These are phyloP conservation scores for Sclerodermus sp. DNA, from an alignment of 2,888 invertebrate species.

Conservation along the genomic window DNA sequence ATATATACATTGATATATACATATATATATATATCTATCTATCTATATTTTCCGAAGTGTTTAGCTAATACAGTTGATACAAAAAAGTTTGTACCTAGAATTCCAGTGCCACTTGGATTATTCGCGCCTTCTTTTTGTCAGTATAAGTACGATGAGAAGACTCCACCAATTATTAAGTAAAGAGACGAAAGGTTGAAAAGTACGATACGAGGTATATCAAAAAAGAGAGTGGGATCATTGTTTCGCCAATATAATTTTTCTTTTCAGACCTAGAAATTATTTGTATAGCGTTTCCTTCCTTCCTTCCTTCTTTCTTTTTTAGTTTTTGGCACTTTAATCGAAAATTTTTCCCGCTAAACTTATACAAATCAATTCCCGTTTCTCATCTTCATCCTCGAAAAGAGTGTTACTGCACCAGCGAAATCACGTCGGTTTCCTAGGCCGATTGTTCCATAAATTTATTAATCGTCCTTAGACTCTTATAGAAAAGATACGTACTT, in stretches of 20 bases:
- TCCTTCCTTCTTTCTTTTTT: too few relatives aligned
- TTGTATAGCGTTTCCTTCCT: too few relatives aligned
- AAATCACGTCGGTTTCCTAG: too few relatives aligned
- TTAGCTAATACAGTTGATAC: slow-evolving; percentile 40
- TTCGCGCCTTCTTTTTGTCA: too few relatives aligned
- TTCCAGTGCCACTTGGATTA: too few relatives aligned
- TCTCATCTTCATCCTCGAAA: too few relatives aligned
- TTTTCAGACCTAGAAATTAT: slow-evolving; percentile 20
- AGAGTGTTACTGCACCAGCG: too few relatives aligned
- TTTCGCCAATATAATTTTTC: slow-evolving; percentile 8
- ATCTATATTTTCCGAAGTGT: slow-evolving; percentile 19
- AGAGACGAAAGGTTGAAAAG: slow-evolving; percentile 18
- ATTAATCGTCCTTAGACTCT: too few relatives aligned
- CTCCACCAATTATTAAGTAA: slow-evolving; percentile 9
- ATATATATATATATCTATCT: slow-evolving; percentile 23
- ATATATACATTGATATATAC: slow-evolving; percentile 25
- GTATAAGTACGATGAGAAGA: too few relatives aligned
- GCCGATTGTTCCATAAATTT: too few relatives aligned
- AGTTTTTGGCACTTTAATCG: neutral
- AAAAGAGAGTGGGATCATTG: slow-evolving; percentile 26
- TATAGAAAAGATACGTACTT: too few relatives aligned
- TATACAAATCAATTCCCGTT: too few relatives aligned
- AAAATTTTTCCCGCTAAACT: neutral
- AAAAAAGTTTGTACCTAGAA: slow-evolving; percentile 16
- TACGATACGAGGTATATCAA: slow-evolving; percentile 25